Evolutionary conservation across 2,797 vertebrate species (phyloP), one percentile per base, ranked within the genome.

Genomic region (Buceros bicornis): DNA sequence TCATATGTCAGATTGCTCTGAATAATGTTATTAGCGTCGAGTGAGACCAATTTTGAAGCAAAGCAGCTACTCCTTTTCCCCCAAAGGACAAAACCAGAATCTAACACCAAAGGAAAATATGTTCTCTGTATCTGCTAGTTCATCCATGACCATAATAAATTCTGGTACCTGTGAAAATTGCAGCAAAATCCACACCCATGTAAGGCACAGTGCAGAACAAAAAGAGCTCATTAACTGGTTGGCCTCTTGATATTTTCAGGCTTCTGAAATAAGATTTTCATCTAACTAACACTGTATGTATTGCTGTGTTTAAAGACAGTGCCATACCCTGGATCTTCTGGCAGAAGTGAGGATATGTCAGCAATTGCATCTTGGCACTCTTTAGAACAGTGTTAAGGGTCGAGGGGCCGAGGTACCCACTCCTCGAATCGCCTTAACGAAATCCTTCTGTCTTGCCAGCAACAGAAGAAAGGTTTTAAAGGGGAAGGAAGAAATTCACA

Each of bases 21-120:
- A 90, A 90, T 78, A 93, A 67, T 56, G 48, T 79, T 93, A 76
- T 77, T 93, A 93, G n/a, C 54, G 37, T 72, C 64, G 43, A 90
- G 58, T 50, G 81, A 95, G 51, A 65, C 51, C 33, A 84, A 21
- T 79, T 95, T 91, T 93, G 82, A 69, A 61, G 42, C 86, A 86
- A 93, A 92, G 71, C 71, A 89, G 83, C 69, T 94, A 93, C 80
- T 95, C 73, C 88, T 96, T 90, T 91, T 90, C 8, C 80, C 85
- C 66, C 35, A 87, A 72, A 96, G 92, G 92, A 92, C 33, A 91
- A 95, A 82, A 42, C 29, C 66, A 87, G 86, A 86, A 89, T 51
- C 21, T 62, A 90, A 90, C 28, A 91, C 40, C 82, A 91, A 82
- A 93, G 62, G 43, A 77, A 97, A 88, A 76, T 42, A 22, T 10